Percentiles rank a stretch among this genome's conserved stretches.
phyloP scores from a whole-genome alignment of 2,888 invertebrate genomes.

The Deroplatys truncata region DNA sequence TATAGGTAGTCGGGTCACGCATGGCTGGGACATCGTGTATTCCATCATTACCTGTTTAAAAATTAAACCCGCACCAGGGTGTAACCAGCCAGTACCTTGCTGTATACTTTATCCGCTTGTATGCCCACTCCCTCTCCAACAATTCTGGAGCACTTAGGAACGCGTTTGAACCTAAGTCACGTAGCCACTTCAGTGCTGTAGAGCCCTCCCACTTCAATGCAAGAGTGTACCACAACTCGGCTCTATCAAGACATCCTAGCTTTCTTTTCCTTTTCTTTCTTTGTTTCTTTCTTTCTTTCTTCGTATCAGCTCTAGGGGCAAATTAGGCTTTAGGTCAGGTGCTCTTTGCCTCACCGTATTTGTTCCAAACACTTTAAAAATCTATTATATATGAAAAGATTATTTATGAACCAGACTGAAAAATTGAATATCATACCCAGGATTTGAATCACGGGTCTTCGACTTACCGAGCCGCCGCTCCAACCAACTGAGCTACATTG shows the following conservation, averaged over 20 bases:
- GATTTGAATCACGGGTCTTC: no score
- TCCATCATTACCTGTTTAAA: conserved; percentile 17
- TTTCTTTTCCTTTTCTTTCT: not conserved
- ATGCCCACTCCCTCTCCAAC: not conserved
- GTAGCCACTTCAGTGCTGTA: not conserved
- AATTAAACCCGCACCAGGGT: not conserved
- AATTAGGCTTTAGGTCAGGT: no score
- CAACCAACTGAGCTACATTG: no score
- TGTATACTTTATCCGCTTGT: conserved; percentile 1
- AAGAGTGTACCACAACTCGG: not conserved
- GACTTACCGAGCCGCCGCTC: no score
- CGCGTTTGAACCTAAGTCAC: conserved; percentile 5
- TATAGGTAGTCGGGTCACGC: not conserved
- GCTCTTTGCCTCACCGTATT: no score
- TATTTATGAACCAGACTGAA: no score
- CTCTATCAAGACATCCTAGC: not conserved
- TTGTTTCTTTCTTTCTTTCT: no score
- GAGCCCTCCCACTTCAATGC: not conserved
- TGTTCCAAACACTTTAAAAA: no score
- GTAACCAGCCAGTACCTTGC: not conserved
- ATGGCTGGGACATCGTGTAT: not conserved
- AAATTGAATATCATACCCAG: no score
- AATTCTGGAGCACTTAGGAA: conserved; percentile 6
- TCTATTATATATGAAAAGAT: no score
- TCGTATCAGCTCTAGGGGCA: no score